phyloP scores from a whole-genome alignment of 2,113 vertebrate species.

The Sorex araneus region DNA sequence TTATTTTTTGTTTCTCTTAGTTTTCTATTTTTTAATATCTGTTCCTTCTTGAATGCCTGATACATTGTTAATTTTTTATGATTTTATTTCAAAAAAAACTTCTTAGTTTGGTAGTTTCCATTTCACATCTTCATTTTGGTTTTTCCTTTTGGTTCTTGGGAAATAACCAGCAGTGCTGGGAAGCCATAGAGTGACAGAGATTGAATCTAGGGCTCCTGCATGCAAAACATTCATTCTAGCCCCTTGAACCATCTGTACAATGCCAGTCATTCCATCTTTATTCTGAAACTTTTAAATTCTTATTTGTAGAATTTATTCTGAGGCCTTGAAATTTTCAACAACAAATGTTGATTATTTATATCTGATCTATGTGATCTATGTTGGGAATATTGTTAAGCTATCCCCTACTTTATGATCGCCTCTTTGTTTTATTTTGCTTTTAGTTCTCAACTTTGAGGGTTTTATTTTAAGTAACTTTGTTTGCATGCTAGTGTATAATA shows the following conservation, averaged over 20 bases:
- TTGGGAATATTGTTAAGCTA: conserved; percentile 1
- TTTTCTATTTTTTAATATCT: conserved; percentile 20
- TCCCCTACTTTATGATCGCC: background rate
- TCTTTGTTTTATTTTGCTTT: background rate
- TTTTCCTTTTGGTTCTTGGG: no score
- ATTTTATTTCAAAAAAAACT: conserved; percentile 23
- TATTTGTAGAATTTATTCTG: conserved; percentile 6
- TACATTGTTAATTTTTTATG: conserved; percentile 31
- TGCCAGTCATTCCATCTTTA: background rate
- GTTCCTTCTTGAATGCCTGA: background rate
- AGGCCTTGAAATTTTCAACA: no score
- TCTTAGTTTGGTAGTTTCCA: conserved; percentile 9
- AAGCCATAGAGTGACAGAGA: no score
- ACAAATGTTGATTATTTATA: conserved; percentile 7
- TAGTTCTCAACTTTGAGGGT: conserved; percentile 13
- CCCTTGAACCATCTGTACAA: no score
- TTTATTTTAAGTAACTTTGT: conserved; percentile 48
- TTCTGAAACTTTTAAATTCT: conserved; percentile 19
- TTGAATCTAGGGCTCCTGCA: no score
- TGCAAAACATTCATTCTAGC: no score
- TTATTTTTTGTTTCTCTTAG: conserved; percentile 29
- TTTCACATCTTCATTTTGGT: background rate
- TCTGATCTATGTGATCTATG: conserved; percentile 13
- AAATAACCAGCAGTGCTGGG: no score
- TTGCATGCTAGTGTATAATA: background rate